phyloP scores from a whole-genome alignment of 2,797 vertebrate species.

The Typhlichthys subterraneus region DNA sequence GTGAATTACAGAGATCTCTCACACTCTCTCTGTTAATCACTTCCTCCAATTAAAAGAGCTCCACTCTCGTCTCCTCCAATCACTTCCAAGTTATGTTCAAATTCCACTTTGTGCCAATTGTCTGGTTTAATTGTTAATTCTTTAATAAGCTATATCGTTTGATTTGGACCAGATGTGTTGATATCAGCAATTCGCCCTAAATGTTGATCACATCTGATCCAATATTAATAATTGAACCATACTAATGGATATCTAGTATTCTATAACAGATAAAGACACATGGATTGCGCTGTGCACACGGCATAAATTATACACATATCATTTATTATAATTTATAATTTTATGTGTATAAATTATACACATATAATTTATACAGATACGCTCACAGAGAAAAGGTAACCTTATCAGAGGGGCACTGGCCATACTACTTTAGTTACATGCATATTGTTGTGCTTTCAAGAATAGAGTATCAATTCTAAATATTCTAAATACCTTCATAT shows the following conservation, averaged over 20 bases:
- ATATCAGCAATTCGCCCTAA: slow-evolving; percentile 20
- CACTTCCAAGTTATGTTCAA: slow-evolving; percentile 59
- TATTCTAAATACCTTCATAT: neutral
- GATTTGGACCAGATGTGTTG: slow-evolving; percentile 51
- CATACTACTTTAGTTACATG: slow-evolving; percentile 24
- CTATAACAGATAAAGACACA: slow-evolving; percentile 86
- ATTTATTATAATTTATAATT: slow-evolving; percentile 17
- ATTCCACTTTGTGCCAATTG: slow-evolving; percentile 53
- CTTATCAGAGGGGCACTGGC: slow-evolving; percentile 52
- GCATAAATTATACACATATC: slow-evolving; percentile 85
- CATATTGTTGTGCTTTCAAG: slow-evolving; percentile 1
- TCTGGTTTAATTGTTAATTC: slow-evolving; percentile 24
- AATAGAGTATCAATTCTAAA: slow-evolving; percentile 10
- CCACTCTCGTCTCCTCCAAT: slow-evolving; percentile 72
- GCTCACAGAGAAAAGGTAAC: slow-evolving; percentile 62
- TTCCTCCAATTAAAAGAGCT: slow-evolving; percentile 54
- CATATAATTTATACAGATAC: slow-evolving; percentile 82
- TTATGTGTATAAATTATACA: slow-evolving; percentile 80
- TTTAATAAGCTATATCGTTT: slow-evolving; percentile 28
- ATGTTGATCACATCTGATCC: slow-evolving; percentile 59
- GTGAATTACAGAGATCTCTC: slow-evolving; percentile 61
- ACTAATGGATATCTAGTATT: slow-evolving; percentile 55
- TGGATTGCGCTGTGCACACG: slow-evolving; percentile 84
- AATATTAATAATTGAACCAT: slow-evolving; percentile 28
- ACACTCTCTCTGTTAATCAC: slow-evolving; percentile 57